phyloP scores from a whole-genome alignment of 2,797 vertebrate genomes.

The Rhadinocentrus ornatus region DNA sequence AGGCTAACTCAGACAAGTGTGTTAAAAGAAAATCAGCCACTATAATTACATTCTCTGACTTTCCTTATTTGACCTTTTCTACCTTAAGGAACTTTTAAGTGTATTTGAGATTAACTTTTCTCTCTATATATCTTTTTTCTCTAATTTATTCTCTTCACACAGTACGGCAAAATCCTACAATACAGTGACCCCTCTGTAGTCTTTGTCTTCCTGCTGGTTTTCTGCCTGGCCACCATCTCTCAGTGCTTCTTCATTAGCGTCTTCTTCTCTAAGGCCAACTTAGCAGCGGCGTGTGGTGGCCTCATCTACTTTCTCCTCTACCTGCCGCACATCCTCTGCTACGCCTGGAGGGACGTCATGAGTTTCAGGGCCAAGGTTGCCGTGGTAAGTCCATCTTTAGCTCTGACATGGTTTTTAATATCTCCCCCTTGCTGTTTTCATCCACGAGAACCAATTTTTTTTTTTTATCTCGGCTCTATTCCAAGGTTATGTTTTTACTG shows the following conservation, averaged over 20 bases:
- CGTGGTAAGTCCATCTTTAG: constrained; percentile 84
- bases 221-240: constrained; percentile 90
- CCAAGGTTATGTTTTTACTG: constrained; percentile 26
- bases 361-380: constrained; percentile 88
- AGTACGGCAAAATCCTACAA: constrained; percentile 93
- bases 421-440: constrained; percentile 42
- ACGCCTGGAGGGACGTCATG: constrained; percentile 94
- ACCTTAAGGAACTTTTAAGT: neutral
- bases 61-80: constrained; percentile 3
- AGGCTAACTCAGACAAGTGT: constrained; percentile 38
- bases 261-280: constrained; percentile 95
- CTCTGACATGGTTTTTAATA: constrained; percentile 37
- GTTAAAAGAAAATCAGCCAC: constrained; percentile 35
- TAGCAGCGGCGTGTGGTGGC: constrained; percentile 95
- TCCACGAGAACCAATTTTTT: neutral
- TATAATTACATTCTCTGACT: constrained; percentile 49
- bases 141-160: constrained; percentile 34
- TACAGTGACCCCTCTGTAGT: constrained; percentile 96
- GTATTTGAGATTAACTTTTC: neutral
- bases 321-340: constrained; percentile 92
- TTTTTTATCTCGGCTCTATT: constrained; percentile 22
- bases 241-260: constrained; percentile 98
- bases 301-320: constrained; percentile 97
- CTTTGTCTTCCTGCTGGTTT: constrained; percentile 93
- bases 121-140: neutral